Evolutionary conservation across 2,888 invertebrate genomes (phyloP).

Genomic region (Rotaria magnacalcarata): DNA sequence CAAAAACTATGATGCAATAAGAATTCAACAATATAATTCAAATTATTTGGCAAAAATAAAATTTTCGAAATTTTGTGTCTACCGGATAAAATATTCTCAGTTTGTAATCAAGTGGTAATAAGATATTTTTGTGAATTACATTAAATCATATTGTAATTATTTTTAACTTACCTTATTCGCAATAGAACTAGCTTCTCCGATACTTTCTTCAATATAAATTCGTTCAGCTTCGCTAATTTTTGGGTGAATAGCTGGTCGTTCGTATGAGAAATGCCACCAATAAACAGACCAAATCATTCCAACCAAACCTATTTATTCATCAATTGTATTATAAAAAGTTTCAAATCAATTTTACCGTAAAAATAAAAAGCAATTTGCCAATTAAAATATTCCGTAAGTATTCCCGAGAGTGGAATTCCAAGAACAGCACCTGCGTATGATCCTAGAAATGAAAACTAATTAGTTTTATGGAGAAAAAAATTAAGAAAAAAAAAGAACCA

Average conservation of each 20-base stretch:
- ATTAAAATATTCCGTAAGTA: constrained; percentile 78
- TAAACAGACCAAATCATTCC: constrained; percentile 71
- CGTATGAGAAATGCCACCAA: constrained; percentile 91
- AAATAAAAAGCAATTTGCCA: constrained; percentile 94
- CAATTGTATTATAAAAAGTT: constrained; percentile 40
- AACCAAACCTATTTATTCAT: constrained; percentile 63
- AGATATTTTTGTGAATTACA: too few relatives aligned
- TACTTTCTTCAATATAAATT: constrained; percentile 85
- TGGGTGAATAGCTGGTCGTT: constrained; percentile 87
- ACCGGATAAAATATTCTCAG: too few relatives aligned
- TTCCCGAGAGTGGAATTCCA: constrained; percentile 83
- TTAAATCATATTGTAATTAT: too few relatives aligned
- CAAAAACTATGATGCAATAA: too few relatives aligned
- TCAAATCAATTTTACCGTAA: constrained; percentile 68
- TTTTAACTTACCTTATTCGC: constrained; percentile 48
- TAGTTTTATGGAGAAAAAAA: too few relatives aligned
- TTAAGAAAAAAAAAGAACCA: constrained; percentile 42
- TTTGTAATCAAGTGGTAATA: too few relatives aligned
- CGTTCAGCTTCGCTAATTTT: constrained; percentile 83
- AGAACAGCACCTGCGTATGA: constrained; percentile 96
- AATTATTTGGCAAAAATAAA: too few relatives aligned
- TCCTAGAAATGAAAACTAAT: constrained; percentile 59
- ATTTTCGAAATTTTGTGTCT: too few relatives aligned
- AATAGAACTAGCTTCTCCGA: constrained; percentile 64
- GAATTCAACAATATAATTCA: too few relatives aligned